Conservation (phyloP, 2,888 invertebrate genomes). For the Rotaria magnacalcarata region DNA sequence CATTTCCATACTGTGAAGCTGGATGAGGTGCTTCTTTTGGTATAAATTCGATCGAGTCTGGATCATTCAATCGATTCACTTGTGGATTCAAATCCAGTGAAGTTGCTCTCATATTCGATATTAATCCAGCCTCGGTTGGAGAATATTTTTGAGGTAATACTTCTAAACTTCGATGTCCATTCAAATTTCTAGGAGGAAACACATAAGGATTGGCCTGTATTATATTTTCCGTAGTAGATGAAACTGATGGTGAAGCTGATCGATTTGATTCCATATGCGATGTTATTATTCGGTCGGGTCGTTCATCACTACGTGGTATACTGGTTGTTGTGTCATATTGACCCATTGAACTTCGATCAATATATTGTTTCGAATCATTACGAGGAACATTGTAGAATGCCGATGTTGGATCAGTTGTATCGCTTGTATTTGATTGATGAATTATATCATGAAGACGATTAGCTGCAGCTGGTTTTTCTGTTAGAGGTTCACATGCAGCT, state of each 20-base stretch:
- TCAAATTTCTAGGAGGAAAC: background rate
- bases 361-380: background rate
- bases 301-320: background rate
- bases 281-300: background rate
- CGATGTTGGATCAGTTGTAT: background rate
- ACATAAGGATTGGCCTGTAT: background rate
- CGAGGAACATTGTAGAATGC: background rate
- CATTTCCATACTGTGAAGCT: background rate
- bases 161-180: background rate
- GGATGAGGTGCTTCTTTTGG: background rate
- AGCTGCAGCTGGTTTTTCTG: background rate
- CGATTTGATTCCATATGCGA: background rate
- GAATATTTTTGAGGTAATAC: background rate
- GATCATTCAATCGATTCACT: background rate
- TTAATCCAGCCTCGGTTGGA: background rate
- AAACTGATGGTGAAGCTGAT: background rate
- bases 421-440: background rate
- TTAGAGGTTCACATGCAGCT: background rate
- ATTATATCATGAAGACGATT: background rate
- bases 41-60: background rate
- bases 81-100: background rate
- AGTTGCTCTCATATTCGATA: background rate
- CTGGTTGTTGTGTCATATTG: background rate
- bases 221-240: background rate
- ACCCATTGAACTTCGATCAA: background rate